These are phyloP conservation scores for Lycocerus yunnanus DNA, from an alignment of 2,888 invertebrate species.

Conservation along the genomic window DNA sequence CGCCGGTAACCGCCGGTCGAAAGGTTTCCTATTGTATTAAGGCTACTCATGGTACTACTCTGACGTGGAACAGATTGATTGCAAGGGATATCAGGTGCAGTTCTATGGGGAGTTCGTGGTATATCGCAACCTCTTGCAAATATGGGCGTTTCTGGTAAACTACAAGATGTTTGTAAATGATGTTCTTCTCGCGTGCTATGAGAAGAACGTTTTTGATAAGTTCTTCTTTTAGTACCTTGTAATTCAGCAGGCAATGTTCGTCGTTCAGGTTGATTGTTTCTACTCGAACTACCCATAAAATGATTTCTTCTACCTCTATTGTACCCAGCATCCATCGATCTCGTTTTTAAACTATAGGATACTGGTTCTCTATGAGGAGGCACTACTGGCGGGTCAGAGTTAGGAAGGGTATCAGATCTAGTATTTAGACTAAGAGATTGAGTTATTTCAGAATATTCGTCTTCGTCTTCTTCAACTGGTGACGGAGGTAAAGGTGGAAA, in stretches of 20 bases:
- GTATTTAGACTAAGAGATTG: constrained; percentile 57
- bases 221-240: constrained; percentile 55
- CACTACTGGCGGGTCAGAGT: constrained; percentile 68
- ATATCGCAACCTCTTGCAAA: constrained; percentile 85
- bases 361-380: constrained; percentile 72
- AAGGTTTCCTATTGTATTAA: constrained; percentile 60
- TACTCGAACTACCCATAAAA: constrained; percentile 59
- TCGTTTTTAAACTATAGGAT: constrained; percentile 75
- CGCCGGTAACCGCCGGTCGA: constrained; percentile 44
- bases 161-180: constrained; percentile 80
- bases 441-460: constrained; percentile 73
- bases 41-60: constrained; percentile 64
- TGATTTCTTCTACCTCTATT: constrained; percentile 53
- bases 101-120: constrained; percentile 78
- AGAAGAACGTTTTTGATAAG: constrained; percentile 56
- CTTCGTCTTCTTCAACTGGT: constrained; percentile 78
- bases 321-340: constrained; percentile 84
- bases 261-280: constrained; percentile 67
- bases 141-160: constrained; percentile 86
- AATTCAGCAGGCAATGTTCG: constrained; percentile 75
- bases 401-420: constrained; percentile 63
- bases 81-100: constrained; percentile 63
- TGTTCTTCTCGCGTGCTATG: constrained; percentile 65
- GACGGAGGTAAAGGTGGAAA: constrained; percentile 84
- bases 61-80: constrained; percentile 65